Conservation (phyloP, 2,797 vertebrate species). For the Molossus alvarezi region DNA sequence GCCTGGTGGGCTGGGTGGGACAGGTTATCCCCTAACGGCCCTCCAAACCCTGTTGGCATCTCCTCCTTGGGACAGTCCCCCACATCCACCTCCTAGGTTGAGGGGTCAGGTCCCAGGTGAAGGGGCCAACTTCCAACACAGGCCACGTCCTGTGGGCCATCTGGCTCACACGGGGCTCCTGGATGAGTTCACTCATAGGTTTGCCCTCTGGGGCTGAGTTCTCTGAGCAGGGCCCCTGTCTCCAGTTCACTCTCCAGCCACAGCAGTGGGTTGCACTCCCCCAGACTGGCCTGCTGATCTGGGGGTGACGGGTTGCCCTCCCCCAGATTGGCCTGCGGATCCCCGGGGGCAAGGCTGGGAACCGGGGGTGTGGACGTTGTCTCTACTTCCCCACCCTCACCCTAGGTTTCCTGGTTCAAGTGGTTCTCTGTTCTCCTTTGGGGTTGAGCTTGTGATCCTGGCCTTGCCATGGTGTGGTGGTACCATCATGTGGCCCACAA, state of each 20-base stretch:
- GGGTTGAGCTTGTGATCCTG: neutral
- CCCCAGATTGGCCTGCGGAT: neutral
- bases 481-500: neutral
- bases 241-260: neutral
- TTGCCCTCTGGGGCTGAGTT: neutral
- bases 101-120: neutral
- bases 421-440: neutral
- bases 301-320: no score
- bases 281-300: neutral
- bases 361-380: neutral
- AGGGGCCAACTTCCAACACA: neutral
- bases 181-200: neutral
- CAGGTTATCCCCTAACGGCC: neutral
- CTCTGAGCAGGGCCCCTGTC: neutral
- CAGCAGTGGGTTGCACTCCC: neutral
- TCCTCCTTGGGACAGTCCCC: neutral
- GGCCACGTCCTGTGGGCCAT: neutral
- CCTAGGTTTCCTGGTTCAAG: neutral
- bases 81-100: neutral
- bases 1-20: fast-evolving
- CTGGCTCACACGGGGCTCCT: neutral
- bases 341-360: fast-evolving
- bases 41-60: neutral
- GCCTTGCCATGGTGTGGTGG: neutral
- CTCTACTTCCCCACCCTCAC: no score